Base-by-base conservation (phyloP, 2,888 invertebrate genomes). In the Sturmia bella region DNA sequence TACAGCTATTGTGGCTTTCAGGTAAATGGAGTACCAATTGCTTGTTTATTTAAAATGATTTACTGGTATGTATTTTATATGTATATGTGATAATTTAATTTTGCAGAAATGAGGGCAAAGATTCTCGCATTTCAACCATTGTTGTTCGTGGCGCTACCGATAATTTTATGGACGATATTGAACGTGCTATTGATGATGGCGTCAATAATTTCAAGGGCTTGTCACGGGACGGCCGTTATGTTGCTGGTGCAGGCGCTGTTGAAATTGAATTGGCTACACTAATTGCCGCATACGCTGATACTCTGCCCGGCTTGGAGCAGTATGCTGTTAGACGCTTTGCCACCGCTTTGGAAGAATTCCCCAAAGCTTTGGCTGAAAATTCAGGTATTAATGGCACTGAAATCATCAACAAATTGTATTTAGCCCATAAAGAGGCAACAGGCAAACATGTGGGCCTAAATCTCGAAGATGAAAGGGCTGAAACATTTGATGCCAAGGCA, bases 161-260 rank as follows among this genome's bases (percentile, higher is more conserved):
- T 85, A 99, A 99, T 90, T 97, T 96, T 88, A 97, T 99, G 97
- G 99, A 99, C 91, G 99, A 99, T 87, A 96, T 99, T 87, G 99
- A 99, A 91, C 93, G 99, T 81, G 98, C 99, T 27, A 94, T 99
- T 87, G 98, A 99, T 91, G 99, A 99, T 92, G 99, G 98, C 81
- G 98, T 99, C 19, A 99, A 99, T 90, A 99, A 98, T 39, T 99
- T 97, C 92, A 99, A 99, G 91, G 96, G 96, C 68, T 92, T 98
- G 43, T 94, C 96, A 0, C 94, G 95, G 88, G 97, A 95, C 89
- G 94, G 94, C 86, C 92, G 92, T 91, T 93, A 90, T 86, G 90
- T 99, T 21, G 94, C 99, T 54, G 99, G 99, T 63, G 99, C 97
- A 69, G 99, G 99, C 56, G 99, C 99, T 2, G 94, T 94, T 1